Conservation (phyloP, 2,888 invertebrate species). For the Gymnocheta viridis region DNA sequence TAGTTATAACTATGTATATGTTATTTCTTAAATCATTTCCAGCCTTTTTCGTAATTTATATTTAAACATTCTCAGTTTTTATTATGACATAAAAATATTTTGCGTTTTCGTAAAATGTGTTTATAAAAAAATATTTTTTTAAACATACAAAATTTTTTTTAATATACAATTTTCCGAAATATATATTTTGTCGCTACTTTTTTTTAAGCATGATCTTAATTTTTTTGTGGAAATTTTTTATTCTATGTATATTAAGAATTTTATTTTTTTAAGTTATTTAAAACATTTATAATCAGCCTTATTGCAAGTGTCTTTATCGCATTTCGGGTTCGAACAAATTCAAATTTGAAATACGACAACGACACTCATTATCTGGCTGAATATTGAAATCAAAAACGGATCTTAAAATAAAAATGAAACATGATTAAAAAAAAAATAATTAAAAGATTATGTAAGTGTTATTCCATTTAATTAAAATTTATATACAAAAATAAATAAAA, state of each 20-base stretch:
- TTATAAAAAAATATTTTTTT: not conserved
- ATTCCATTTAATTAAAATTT: conserved; percentile 79
- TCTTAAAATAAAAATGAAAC: conserved; percentile 44
- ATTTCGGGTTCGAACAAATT: not conserved
- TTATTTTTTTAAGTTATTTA: conserved; percentile 1
- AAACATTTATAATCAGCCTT: not conserved
- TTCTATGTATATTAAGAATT: not conserved
- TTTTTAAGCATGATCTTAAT: not conserved
- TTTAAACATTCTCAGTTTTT: not conserved
- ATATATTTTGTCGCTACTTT: not conserved
- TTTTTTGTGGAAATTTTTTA: not conserved
- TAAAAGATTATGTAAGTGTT: conserved; percentile 80
- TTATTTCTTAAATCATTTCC: conserved; percentile 2
- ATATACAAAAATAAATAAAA: conserved; percentile 71
- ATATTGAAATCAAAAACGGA: conserved; percentile 70
- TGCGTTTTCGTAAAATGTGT: not conserved
- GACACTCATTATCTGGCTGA: not conserved
- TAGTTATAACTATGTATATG: not conserved
- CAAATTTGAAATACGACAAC: not conserved
- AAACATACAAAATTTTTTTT: not conserved
- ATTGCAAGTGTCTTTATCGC: not conserved
- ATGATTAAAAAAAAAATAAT: conserved; percentile 62
- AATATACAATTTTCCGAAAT: not conserved
- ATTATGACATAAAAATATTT: not conserved
- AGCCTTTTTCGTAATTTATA: not conserved